phyloP scores from a whole-genome alignment of 2,113 vertebrate genomes.

The Acrocephalus arundinaceus region DNA sequence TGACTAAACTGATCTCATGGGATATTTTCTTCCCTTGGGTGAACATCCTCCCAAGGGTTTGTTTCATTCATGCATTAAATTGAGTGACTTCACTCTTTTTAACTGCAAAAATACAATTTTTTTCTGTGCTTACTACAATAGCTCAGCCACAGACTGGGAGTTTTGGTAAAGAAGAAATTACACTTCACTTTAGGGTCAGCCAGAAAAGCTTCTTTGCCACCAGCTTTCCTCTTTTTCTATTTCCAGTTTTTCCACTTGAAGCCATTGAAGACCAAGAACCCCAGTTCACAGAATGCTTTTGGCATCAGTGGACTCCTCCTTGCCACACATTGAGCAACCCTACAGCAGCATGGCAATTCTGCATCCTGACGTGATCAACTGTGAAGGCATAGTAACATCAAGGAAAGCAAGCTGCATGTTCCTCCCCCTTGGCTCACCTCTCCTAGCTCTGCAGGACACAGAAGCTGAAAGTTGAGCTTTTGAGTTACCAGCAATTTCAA shows the following conservation, averaged over 20 bases:
- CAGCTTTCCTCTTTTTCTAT: neutral
- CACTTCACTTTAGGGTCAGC: neutral
- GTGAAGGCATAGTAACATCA: neutral
- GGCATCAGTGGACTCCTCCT: neutral
- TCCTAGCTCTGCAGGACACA: neutral
- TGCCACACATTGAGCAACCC: rapidly evolving
- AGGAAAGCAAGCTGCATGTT: neutral
- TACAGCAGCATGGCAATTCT: neutral
- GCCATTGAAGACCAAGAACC: neutral
- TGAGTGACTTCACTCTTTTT: neutral
- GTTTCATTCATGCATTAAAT: conserved; percentile 17
- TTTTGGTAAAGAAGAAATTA: neutral
- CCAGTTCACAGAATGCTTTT: neutral
- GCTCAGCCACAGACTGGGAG: neutral
- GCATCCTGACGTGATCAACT: neutral
- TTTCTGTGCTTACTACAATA: conserved; percentile 25
- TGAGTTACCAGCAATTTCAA: conserved; percentile 32
- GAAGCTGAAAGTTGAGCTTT: conserved; percentile 3
- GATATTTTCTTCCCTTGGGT: neutral
- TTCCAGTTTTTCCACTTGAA: neutral
- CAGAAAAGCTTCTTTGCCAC: neutral
- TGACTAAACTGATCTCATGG: conserved; percentile 5
- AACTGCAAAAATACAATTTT: neutral
- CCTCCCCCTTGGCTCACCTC: neutral
- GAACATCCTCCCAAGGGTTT: neutral